phyloP scores from a whole-genome alignment of 2,888 invertebrate species.

The Glaucopsyche alexis region DNA sequence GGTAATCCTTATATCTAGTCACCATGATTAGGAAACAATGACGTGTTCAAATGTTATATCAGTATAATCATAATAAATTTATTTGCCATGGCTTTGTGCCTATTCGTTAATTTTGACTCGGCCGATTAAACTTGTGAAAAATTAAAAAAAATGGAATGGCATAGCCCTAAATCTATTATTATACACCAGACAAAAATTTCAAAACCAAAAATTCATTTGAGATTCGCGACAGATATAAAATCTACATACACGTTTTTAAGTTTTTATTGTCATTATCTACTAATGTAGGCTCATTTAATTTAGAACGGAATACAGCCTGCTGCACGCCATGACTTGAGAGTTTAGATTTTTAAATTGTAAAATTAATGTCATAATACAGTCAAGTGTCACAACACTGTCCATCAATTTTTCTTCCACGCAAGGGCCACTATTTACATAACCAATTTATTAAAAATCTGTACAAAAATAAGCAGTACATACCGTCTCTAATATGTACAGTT shows the following conservation, averaged over 20 bases:
- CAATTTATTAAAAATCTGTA: slow-evolving; percentile 51
- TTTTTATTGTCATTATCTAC: slow-evolving; percentile 22
- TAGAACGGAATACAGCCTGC: slow-evolving; percentile 17
- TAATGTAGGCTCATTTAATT: slow-evolving; percentile 11
- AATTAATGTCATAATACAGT: neutral
- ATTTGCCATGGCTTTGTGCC: no score
- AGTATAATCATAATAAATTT: no score
- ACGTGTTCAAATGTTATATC: no score
- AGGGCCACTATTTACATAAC: slow-evolving; percentile 25
- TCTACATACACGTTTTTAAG: slow-evolving; percentile 9
- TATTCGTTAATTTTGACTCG: no score
- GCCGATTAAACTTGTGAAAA: no score
- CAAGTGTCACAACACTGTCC: neutral
- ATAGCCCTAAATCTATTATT: no score
- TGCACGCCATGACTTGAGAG: slow-evolving; percentile 5
- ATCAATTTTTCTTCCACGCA: neutral
- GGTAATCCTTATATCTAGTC: no score
- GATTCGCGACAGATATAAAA: slow-evolving; percentile 12
- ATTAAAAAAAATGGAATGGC: no score
- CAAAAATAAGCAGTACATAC: slow-evolving; percentile 54
- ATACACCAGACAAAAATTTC: neutral
- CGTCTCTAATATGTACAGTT: slow-evolving; percentile 40
- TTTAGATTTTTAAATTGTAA: neutral
- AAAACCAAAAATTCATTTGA: slow-evolving; percentile 1
- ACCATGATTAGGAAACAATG: no score